Percentiles rank a stretch among this genome's conserved stretches.
phyloP scores from a whole-genome alignment of 2,888 invertebrate species.

The Eupsilia transversa region DNA sequence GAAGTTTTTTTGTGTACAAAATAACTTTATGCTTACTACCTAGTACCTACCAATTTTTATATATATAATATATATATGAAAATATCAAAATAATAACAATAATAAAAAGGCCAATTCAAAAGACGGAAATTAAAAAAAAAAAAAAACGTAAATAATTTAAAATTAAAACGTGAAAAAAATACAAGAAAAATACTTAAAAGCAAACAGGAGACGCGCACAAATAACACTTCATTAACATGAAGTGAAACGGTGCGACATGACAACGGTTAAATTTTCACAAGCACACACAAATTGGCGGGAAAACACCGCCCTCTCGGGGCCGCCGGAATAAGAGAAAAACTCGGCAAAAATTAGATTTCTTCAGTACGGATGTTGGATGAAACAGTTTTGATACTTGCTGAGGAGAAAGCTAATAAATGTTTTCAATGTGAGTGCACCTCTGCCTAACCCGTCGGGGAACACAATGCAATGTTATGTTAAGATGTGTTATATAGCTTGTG shows the following conservation, averaged over 20 bases:
- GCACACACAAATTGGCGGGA: conserved; percentile 88
- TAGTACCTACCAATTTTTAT: not conserved
- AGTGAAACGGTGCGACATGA: conserved; percentile 78
- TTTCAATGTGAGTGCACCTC: not conserved
- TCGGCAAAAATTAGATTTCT: conserved; percentile 89
- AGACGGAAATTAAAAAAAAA: too few species aligned
- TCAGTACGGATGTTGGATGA: conserved; percentile 67
- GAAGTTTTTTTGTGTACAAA: not conserved
- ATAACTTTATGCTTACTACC: not conserved
- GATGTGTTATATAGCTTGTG: too few species aligned
- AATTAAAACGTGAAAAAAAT: not conserved
- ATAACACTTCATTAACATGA: conserved; percentile 72
- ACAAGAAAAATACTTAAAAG: conserved; percentile 36
- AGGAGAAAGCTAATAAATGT: not conserved
- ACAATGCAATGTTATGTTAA: too few species aligned
- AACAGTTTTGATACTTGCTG: conserved; percentile 78
- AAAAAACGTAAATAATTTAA: not conserved
- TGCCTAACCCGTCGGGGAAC: too few species aligned
- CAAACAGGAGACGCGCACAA: conserved; percentile 49
- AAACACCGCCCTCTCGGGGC: conserved; percentile 79
- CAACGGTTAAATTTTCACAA: conserved; percentile 85
- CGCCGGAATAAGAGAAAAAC: conserved; percentile 86
- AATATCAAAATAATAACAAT: not conserved
- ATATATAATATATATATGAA: too few species aligned
- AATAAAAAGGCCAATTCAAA: too few species aligned